Conservation (phyloP, 2,888 invertebrate genomes). For the Lepidochitona cinerea region DNA sequence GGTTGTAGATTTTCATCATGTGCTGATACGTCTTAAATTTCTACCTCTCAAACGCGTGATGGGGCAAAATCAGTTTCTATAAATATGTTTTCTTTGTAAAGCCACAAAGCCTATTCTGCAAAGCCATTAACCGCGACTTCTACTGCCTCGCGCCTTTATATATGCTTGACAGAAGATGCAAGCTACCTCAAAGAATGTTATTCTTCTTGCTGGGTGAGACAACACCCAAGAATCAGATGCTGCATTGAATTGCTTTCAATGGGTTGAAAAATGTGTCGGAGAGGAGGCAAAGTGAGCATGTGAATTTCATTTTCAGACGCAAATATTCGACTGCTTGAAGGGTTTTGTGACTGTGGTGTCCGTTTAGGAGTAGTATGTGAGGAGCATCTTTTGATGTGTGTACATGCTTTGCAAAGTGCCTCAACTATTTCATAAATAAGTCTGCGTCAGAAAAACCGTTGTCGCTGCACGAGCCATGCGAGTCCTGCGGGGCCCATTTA, state of each 20-base stretch:
- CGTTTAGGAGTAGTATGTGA: conserved; percentile 61
- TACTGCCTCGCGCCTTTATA: background rate
- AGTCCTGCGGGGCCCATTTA: conserved; percentile 52
- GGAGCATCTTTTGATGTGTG: conserved; percentile 49
- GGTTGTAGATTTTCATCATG: background rate
- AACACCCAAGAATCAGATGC: background rate
- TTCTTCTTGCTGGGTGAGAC: background rate
- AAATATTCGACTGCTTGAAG: too few species aligned
- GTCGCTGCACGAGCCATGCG: conserved; percentile 46
- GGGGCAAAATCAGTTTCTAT: background rate
- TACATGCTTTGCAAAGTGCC: conserved; percentile 44
- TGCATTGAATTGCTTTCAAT: conserved; percentile 10
- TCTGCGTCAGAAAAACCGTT: conserved; percentile 47
- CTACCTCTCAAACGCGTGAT: background rate
- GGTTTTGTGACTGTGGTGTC: conserved; percentile 52
- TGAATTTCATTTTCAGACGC: too few species aligned
- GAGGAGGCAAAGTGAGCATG: too few species aligned
- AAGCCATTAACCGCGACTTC: conserved; percentile 11
- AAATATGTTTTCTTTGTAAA: background rate
- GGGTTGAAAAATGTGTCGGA: conserved; percentile 28
- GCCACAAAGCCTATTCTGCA: conserved; percentile 10
- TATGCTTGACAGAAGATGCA: background rate
- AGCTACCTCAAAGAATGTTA: background rate
- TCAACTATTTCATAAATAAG: background rate
- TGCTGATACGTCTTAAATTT: background rate